These are phyloP conservation scores for Halcyon smyrnensis DNA, from an alignment of 2,797 vertebrate species.

Conservation along the genomic window DNA sequence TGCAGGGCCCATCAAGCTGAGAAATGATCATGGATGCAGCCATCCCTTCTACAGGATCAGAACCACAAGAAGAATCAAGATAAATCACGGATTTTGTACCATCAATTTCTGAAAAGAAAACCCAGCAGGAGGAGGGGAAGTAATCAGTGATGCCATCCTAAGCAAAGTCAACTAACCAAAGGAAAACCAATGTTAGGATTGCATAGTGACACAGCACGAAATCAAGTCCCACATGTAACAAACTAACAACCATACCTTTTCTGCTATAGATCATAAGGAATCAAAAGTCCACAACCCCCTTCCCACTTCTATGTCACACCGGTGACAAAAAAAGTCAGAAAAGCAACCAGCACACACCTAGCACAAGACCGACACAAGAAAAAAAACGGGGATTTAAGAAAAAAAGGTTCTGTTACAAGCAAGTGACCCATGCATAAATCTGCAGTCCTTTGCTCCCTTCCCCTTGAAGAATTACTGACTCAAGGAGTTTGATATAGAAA, in stretches of 20 bases:
- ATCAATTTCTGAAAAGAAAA: neutral
- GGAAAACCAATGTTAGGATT: neutral
- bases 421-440: neutral
- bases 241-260: neutral
- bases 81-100: neutral
- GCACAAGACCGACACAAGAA: neutral
- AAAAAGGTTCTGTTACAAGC: neutral
- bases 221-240: neutral
- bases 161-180: neutral
- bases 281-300: neutral
- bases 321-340: neutral
- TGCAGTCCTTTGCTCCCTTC: neutral
- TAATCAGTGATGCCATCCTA: fast-evolving
- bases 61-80: neutral
- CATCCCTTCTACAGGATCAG: neutral
- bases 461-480: neutral
- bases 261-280: neutral
- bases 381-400: neutral
- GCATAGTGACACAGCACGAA: fast-evolving
- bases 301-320: neutral
- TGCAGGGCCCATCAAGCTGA: neutral
- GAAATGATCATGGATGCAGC: fast-evolving
- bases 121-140: neutral
- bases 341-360: fast-evolving
- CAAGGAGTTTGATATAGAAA: neutral